Base-by-base conservation (phyloP, 2,113 vertebrate species). In the Regulus satrapa region DNA sequence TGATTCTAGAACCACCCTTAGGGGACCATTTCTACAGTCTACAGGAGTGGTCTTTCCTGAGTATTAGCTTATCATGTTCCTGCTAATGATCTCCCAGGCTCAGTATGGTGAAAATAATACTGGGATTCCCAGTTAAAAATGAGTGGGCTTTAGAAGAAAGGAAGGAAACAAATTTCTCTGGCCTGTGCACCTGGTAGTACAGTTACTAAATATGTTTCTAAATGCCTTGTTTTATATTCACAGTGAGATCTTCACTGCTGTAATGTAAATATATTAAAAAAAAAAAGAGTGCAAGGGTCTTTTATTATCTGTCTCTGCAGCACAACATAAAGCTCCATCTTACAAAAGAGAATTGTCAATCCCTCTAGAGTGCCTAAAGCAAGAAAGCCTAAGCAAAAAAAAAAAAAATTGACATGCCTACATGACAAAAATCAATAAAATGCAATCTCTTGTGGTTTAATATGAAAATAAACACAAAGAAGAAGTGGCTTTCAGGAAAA, bases 371-470 rank as follows among this genome's bases (percentile, higher is more conserved):
- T 82, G n/a, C 79, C 83, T 54, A 80, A 45, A 83, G 71, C 79
- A 86, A 80, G 67, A 88, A 85, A 79, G 13, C 17, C 28, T 36
- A 64, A 89, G 46, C 31, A 5, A 23, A 75, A 55, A 62, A 40
- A 45, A 55, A 73, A 79, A 76, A 52, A 80, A 77, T 92, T 83
- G 85, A 76, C 40, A 54, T 62, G 45, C 18, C 52, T 88, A 46
- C 72, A 58, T 91, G 86, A 77, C 76, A 94, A 61, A 95, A 95
- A 96, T 89, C 79, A 94, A 91, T 92, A 91, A 88, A 91, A 88
- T 80, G 49, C 86, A 69, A 89, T 92, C 63, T 94, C 72, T 73
- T 61, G 54, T 83, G 76, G 79, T 73, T 94, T 95, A 80, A 77
- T 86, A 92, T 91, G 76, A 96, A 96, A 94, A 91, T 94, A 94